These are phyloP conservation scores for Sebastes hubbsi DNA, from an alignment of 2,797 vertebrate genomes.

Conservation along the genomic window DNA sequence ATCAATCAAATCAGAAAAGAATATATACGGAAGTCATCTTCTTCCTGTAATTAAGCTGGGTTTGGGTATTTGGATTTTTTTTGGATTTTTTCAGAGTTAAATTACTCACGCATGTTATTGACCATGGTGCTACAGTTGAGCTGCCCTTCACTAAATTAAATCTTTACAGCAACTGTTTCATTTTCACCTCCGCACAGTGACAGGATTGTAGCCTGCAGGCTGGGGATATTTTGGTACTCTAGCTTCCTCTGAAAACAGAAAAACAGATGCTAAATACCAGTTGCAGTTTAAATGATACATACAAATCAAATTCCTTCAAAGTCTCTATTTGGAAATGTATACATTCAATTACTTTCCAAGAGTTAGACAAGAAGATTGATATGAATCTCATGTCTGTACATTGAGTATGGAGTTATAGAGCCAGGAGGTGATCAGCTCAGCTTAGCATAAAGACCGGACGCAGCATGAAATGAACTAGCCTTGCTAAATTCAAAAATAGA, in stretches of 20 bases:
- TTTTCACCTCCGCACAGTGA: not conserved
- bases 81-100: not conserved
- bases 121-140: not conserved
- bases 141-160: not conserved
- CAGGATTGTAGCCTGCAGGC: not conserved
- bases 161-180: not conserved
- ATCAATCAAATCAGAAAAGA: not conserved
- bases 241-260: not conserved
- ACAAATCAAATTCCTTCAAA: not conserved
- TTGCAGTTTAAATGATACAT: not conserved
- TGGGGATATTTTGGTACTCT: not conserved
- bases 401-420: not conserved
- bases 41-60: not conserved
- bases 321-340: not conserved
- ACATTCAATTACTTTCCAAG: not conserved
- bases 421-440: not conserved
- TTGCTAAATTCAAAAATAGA: not conserved
- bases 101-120: not conserved
- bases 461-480: not conserved
- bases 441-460: not conserved
- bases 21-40: not conserved
- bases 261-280: not conserved
- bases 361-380: not conserved
- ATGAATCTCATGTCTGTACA: not conserved
- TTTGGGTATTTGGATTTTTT: not conserved